These are phyloP conservation scores for Leistus spinibarbis DNA, from an alignment of 2,888 invertebrate genomes.

Conservation along the genomic window DNA sequence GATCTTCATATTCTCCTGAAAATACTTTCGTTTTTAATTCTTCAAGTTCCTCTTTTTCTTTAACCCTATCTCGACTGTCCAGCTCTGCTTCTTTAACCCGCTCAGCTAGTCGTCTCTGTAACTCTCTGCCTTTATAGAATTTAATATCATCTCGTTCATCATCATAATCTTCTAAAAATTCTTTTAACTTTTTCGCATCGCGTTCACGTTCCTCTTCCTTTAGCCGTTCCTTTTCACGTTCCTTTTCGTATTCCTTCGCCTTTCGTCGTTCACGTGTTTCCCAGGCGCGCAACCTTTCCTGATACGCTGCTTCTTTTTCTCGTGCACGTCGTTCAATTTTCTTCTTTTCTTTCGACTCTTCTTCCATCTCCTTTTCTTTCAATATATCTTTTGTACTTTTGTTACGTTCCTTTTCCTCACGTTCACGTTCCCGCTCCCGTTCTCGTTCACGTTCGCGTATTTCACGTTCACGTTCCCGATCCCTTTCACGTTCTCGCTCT, in stretches of 20 bases:
- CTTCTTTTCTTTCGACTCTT: constrained; percentile 89
- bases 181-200: constrained; percentile 92
- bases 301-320: constrained; percentile 96
- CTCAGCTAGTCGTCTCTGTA: constrained; percentile 88
- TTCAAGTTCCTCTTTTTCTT: constrained; percentile 87
- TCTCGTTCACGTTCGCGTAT: constrained; percentile 57
- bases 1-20: constrained; percentile 69
- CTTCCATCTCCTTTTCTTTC: constrained; percentile 84
- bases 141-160: constrained; percentile 97
- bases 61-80: constrained; percentile 88
- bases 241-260: constrained; percentile 87
- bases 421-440: constrained; percentile 57
- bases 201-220: constrained; percentile 86
- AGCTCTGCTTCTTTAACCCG: constrained; percentile 92
- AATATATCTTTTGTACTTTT: constrained; percentile 67
- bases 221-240: constrained; percentile 82
- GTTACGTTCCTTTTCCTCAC: constrained; percentile 60
- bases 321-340: constrained; percentile 88
- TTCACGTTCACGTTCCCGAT: constrained; percentile 63
- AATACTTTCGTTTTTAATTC: constrained; percentile 80
- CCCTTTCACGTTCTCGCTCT: constrained; percentile 64
- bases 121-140: constrained; percentile 92
- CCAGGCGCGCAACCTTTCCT: constrained; percentile 82
- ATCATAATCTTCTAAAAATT: constrained; percentile 99
- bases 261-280: constrained; percentile 89